Evolutionary conservation across 2,888 invertebrate genomes (phyloP).

Genomic region (Boloria selene): DNA sequence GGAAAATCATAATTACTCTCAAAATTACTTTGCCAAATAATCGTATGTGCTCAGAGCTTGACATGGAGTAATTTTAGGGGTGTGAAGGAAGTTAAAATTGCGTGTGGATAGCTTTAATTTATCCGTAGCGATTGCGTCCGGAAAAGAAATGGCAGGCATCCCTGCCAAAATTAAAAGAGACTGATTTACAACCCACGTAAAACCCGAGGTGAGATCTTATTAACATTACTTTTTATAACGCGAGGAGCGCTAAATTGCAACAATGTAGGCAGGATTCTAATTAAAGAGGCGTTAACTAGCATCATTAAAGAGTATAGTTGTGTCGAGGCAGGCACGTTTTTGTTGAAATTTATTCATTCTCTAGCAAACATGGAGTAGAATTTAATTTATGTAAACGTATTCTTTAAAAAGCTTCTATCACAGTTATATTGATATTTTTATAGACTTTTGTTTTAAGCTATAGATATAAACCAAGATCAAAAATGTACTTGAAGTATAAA

Average conservation of each 20-base stretch:
- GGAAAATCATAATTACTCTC: conserved; percentile 18
- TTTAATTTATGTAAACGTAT: conserved; percentile 17
- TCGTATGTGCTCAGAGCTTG: conserved; percentile 24
- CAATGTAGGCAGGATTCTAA: conserved; percentile 77
- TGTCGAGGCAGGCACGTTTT: conserved; percentile 28
- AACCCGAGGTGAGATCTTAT: conserved; percentile 72
- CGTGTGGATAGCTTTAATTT: conserved; percentile 74
- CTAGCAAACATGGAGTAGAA: conserved; percentile 13
- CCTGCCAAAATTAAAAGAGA: conserved; percentile 58
- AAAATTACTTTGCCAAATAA: conserved; percentile 25
- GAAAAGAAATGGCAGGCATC: conserved; percentile 75
- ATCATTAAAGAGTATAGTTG: conserved; percentile 56
- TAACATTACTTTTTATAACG: conserved; percentile 81
- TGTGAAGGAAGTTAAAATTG: conserved; percentile 48
- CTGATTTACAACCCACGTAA: conserved; percentile 76
- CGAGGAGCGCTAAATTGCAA: conserved; percentile 72
- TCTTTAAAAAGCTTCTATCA: background rate
- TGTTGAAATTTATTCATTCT: conserved; percentile 37
- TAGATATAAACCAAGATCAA: too few relatives aligned
- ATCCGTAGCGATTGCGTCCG: conserved; percentile 48
- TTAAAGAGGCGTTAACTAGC: conserved; percentile 75
- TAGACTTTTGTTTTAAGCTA: too few relatives aligned
- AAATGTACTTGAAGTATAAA: too few relatives aligned
- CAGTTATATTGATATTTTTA: too few relatives aligned
- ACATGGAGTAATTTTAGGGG: conserved; percentile 24